Percentiles rank a stretch among this genome's conserved stretches.
phyloP scores from a whole-genome alignment of 1,140 invertebrate species.

The Musca domestica region DNA sequence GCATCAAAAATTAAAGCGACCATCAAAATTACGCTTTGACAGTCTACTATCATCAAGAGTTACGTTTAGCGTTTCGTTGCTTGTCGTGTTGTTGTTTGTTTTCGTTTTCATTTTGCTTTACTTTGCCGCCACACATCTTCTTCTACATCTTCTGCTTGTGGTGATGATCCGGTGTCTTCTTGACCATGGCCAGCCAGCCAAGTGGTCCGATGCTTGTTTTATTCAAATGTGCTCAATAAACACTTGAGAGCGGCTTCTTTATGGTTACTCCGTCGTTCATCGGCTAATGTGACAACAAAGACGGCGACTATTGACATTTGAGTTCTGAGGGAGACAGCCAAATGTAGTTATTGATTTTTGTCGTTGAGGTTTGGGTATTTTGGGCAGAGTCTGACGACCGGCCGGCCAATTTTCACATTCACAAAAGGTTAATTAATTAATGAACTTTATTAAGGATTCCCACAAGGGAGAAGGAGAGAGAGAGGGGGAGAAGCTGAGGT shows the following conservation, averaged over 20 bases:
- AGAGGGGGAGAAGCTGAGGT: too few species aligned
- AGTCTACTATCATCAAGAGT: background rate
- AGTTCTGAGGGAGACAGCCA: background rate
- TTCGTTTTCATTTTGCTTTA: background rate
- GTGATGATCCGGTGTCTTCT: background rate
- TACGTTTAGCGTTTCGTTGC: background rate
- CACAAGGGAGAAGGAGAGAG: too few species aligned
- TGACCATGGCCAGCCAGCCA: background rate
- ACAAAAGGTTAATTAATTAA: constrained; percentile 16
- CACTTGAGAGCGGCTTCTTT: constrained; percentile 17
- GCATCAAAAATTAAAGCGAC: constrained; percentile 10
- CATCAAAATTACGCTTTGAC: constrained; percentile 12
- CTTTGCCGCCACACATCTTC: background rate
- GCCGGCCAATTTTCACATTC: background rate
- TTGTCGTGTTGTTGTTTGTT: background rate
- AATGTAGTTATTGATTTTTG: constrained; percentile 17
- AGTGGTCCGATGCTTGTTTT: constrained; percentile 6
- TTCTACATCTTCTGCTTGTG: background rate
- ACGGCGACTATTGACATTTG: background rate
- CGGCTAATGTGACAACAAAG: background rate
- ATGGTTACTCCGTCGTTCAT: background rate
- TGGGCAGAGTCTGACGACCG: too few species aligned
- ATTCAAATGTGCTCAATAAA: constrained; percentile 19
- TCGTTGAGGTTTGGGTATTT: background rate
- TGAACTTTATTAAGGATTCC: constrained; percentile 7